These are phyloP conservation scores for Microchrysa polita DNA, from an alignment of 2,888 invertebrate genomes.

Conservation along the genomic window DNA sequence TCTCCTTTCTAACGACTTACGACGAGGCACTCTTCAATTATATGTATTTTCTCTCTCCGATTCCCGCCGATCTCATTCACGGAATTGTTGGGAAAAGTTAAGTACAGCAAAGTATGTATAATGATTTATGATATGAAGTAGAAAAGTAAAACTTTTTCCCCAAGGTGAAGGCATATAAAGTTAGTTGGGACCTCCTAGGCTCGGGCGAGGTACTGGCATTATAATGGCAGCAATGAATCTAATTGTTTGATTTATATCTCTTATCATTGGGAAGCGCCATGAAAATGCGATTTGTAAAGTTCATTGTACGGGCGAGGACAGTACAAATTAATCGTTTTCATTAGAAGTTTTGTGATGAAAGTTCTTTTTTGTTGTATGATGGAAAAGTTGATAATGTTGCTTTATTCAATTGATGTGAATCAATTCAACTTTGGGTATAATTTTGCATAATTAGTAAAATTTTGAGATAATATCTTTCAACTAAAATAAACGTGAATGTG, in stretches of 20 bases:
- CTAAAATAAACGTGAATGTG: no score
- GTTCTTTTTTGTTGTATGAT: no score
- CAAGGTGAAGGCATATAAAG: no score
- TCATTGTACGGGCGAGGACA: background rate
- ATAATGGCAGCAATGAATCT: slow-evolving; percentile 4
- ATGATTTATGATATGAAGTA: slow-evolving; percentile 9
- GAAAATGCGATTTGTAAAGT: slow-evolving; percentile 2
- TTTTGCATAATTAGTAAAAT: no score
- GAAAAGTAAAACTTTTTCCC: background rate
- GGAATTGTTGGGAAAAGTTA: slow-evolving; percentile 3
- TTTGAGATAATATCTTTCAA: no score
- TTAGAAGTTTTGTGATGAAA: background rate
- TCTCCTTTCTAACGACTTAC: no score
- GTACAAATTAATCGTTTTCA: slow-evolving; percentile 2
- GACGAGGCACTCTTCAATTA: background rate
- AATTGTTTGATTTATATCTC: slow-evolving; percentile 8
- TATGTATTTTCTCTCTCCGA: background rate
- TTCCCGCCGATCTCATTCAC: no score
- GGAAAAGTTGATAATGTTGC: no score
- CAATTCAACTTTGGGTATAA: no score
- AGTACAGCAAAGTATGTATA: slow-evolving; percentile 1
- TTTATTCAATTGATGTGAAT: background rate
- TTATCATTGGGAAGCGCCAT: background rate
- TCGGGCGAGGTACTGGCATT: no score
- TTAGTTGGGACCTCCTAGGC: no score